Percentiles rank a stretch among this genome's conserved stretches.
These are phyloP conservation scores for Mamestra brassicae DNA, from an alignment of 2,888 invertebrate genomes.

Conservation along the genomic window DNA sequence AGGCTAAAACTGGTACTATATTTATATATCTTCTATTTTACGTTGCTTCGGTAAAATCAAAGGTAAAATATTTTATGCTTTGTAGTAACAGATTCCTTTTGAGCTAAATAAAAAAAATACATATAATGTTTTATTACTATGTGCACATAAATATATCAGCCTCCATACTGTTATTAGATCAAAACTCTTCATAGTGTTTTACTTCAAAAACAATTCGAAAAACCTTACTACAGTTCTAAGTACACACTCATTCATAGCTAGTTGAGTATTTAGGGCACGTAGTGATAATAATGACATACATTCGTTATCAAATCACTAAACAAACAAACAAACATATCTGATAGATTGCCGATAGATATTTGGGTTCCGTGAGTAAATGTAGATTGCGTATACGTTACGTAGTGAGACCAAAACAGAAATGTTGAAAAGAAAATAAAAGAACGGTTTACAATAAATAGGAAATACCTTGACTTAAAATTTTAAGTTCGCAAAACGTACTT, in stretches of 20 bases:
- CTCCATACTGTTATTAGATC: neutral
- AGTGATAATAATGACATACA: slow-evolving; percentile 83
- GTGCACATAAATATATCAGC: neutral
- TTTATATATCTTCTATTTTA: neutral
- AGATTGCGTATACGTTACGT: slow-evolving; percentile 2
- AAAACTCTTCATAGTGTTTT: neutral
- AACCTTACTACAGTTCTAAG: slow-evolving; percentile 44
- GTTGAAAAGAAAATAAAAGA: neutral
- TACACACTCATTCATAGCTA: slow-evolving; percentile 64
- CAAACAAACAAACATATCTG: slow-evolving; percentile 83
- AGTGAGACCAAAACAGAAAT: neutral
- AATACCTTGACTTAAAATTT: no score
- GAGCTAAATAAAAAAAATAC: neutral
- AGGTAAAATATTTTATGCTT: no score
- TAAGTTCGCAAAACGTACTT: no score
- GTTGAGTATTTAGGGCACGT: slow-evolving; percentile 77
- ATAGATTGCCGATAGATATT: slow-evolving; percentile 68
- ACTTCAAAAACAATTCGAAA: slow-evolving; percentile 17
- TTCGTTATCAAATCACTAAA: slow-evolving; percentile 77
- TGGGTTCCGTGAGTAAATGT: slow-evolving; percentile 39
- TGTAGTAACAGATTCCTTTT: neutral
- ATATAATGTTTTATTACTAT: no score
- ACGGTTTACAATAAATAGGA: neutral
- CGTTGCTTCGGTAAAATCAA: neutral
- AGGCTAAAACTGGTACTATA: no score